A percentile compares a stretch with the other conserved stretches of the same genome.
Conservation (phyloP, 2,888 invertebrate genomes). For the Priocnemis perturbator region DNA sequence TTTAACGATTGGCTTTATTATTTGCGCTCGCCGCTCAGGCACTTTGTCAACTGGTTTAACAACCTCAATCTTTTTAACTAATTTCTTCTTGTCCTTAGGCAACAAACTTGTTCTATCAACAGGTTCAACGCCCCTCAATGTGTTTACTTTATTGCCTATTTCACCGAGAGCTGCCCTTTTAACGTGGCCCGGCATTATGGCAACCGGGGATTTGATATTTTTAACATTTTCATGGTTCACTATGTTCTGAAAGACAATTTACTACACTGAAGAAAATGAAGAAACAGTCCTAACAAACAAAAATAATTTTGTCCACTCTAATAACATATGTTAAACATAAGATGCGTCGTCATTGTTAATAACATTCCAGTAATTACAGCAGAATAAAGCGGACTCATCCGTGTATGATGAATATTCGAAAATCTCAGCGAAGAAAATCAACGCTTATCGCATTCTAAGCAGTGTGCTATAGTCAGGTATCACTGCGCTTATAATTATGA, state of each 20-base stretch:
- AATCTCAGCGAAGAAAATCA: background rate
- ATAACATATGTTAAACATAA: too few species aligned
- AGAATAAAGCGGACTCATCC: too few species aligned
- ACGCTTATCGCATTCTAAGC: too few species aligned
- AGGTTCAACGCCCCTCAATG: constrained; percentile 71
- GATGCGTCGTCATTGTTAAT: too few species aligned
- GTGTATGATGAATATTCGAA: background rate
- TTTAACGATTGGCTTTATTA: constrained; percentile 58
- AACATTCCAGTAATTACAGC: too few species aligned
- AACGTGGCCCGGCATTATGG: constrained; percentile 47
- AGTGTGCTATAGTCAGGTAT: too few species aligned
- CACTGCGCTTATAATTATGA: background rate
- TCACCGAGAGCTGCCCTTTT: constrained; percentile 76
- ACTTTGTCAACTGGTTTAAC: constrained; percentile 46
- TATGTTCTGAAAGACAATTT: constrained; percentile 57
- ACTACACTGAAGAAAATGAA: background rate
- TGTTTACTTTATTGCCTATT: constrained; percentile 76
- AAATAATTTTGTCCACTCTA: too few species aligned
- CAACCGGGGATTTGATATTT: constrained; percentile 57
- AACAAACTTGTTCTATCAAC: constrained; percentile 59
- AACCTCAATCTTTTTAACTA: constrained; percentile 35
- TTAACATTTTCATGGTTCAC: constrained; percentile 70
- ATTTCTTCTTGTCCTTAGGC: constrained; percentile 56
- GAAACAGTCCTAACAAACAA: too few species aligned
- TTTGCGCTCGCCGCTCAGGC: constrained; percentile 51